A percentile compares a stretch with the other conserved stretches of the same genome.
These are phyloP conservation scores for Eucidaris tribuloides DNA, from an alignment of 35 echinoderm and acorn worm species.

Conservation along the genomic window DNA sequence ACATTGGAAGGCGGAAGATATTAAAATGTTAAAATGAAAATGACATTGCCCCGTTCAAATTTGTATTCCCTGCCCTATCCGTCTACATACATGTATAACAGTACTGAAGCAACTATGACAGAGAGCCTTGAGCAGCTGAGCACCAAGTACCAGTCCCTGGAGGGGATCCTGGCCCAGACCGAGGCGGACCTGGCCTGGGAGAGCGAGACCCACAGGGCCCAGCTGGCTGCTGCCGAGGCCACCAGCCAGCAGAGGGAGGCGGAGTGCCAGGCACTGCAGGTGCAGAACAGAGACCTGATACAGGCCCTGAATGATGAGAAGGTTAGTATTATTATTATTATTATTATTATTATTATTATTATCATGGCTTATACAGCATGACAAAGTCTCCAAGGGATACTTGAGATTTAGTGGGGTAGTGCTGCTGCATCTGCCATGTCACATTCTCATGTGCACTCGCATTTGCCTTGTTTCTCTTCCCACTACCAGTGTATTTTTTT, in stretches of 20 bases:
- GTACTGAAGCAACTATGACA: background rate
- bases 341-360: background rate
- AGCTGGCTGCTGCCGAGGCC: conserved; percentile 18
- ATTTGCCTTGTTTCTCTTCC: too few relatives aligned
- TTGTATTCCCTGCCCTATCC: background rate
- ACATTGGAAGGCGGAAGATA: background rate
- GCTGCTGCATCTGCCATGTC: too few relatives aligned
- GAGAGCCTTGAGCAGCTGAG: conserved; percentile 19
- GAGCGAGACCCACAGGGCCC: background rate
- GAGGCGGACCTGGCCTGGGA: conserved; percentile 16
- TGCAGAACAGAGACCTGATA: conserved; percentile 18
- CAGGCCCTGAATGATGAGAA: conserved; percentile 5
- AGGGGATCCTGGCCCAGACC: background rate
- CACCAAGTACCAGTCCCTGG: conserved; percentile 3
- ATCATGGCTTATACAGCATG: background rate
- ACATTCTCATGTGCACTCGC: background rate
- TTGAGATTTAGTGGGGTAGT: background rate
- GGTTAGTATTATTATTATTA: background rate
- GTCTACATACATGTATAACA: too few relatives aligned
- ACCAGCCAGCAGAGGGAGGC: conserved; percentile 23
- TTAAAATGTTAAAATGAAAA: background rate
- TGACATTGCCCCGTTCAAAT: background rate
- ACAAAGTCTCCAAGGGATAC: background rate
- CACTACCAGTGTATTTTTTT: too few relatives aligned
- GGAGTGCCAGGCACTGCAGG: conserved; percentile 1